Percentiles rank a stretch among this genome's conserved stretches.
These are phyloP conservation scores for Lepus europaeus DNA, from an alignment of 2,113 vertebrate species.

Conservation along the genomic window DNA sequence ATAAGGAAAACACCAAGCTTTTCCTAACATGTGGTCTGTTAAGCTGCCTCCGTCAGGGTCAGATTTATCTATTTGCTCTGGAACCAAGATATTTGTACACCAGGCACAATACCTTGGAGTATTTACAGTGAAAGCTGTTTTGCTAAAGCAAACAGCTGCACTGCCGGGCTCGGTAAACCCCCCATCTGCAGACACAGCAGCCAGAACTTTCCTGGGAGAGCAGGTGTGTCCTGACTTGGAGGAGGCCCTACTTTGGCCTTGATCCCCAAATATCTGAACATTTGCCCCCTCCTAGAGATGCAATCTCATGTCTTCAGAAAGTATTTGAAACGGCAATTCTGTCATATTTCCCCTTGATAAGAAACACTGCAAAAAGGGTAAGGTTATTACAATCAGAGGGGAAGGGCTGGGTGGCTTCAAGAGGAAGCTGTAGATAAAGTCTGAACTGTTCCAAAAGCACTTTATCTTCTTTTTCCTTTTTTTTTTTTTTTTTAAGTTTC, in stretches of 20 bases:
- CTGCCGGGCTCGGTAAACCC: background rate
- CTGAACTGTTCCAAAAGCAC: constrained; percentile 60
- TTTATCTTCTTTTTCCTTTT: constrained; percentile 58
- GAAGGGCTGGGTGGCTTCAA: constrained; percentile 70
- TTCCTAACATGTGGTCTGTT: constrained; percentile 45
- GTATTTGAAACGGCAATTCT: constrained; percentile 19
- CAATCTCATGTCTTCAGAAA: constrained; percentile 39
- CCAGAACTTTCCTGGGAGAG: background rate
- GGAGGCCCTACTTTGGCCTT: constrained; percentile 6
- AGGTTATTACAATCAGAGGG: constrained; percentile 67
- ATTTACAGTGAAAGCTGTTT: constrained; percentile 75
- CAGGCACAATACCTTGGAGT: constrained; percentile 47
- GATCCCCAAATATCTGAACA: constrained; percentile 4
- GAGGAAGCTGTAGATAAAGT: constrained; percentile 81
- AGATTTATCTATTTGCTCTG: constrained; percentile 76
- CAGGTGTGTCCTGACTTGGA: constrained; percentile 65
- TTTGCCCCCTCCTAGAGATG: constrained; percentile 19
- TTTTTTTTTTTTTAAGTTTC: fast-evolving
- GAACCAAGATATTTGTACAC: constrained; percentile 73
- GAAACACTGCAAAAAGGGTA: background rate
- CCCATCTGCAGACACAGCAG: background rate
- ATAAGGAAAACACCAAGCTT: constrained; percentile 48
- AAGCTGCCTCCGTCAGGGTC: background rate
- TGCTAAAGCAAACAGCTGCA: constrained; percentile 76
- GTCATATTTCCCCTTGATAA: constrained; percentile 60